A percentile compares a stretch with the other conserved stretches of the same genome.
phyloP scores from a whole-genome alignment of 2,797 vertebrate species.

The Ceryle rudis region DNA sequence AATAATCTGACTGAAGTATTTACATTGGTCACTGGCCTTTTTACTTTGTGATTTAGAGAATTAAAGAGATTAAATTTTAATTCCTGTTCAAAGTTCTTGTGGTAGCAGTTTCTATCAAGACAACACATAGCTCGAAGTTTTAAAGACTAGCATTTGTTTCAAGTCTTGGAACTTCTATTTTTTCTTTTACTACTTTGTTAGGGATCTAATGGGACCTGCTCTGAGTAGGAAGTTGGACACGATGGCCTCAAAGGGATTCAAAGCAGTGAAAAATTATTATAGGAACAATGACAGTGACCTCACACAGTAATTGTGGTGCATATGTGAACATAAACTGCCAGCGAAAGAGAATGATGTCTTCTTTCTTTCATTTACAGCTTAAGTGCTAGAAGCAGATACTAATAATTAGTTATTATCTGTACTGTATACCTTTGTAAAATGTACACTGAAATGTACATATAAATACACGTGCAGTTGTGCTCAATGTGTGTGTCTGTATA shows the following conservation, averaged over 20 bases:
- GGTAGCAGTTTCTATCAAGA: neutral
- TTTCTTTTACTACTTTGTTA: neutral
- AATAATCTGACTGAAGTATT: constrained; percentile 38
- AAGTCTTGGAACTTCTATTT: neutral
- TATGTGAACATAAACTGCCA: neutral
- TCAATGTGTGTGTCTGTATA: neutral
- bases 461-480: neutral
- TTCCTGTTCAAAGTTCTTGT: neutral
- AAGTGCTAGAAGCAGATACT: neutral
- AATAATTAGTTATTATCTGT: neutral
- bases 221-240: neutral
- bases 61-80: constrained; percentile 28
- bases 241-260: neutral
- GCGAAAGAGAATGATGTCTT: neutral
- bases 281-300: neutral
- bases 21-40: neutral
- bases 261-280: neutral
- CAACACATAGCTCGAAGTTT: neutral
- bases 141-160: neutral
- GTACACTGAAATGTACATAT: neutral
- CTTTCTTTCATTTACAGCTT: neutral
- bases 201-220: neutral
- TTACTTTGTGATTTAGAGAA: neutral
- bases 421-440: neutral
- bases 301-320: neutral